Evolutionary conservation across 2,888 invertebrate species (phyloP), one percentile per base, ranked within the genome.

Genomic region (Lacanobia oleracea): DNA sequence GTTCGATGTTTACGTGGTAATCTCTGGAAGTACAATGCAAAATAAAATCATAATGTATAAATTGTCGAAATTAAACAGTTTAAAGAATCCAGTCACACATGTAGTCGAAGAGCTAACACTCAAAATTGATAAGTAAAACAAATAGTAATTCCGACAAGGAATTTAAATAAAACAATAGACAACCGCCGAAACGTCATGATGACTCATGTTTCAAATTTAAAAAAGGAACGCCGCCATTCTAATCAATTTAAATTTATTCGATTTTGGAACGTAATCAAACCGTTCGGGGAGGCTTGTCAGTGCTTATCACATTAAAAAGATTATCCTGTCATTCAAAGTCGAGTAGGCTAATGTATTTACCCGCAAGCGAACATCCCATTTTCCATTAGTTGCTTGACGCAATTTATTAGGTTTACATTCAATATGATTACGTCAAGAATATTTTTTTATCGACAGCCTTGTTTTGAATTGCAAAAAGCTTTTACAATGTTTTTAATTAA

Each of bases 301-400:
- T 64, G 21, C 53, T 62, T 65, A 68, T 60, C 21, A 61, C n/a
- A 69, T 72, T 54, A 56, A 65, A 79, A 72, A 75, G 21, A 75
- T 57, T 68, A 66, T 70, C 62, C 59, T 50, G 67, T 69, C 69
- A 67, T 68, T 85, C 73, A 77, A 76, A 76, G 65, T 67, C 68
- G 33, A 72, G 62, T 67, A 68, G 53, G 66, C 70, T 81, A 81
- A 83, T 83, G 81, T 83, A 83, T 83, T 83, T 74, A 61, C 54
- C 37, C 54, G 27, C 48, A 66, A 72, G 68, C 61, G 78, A 77
- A 64, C 70, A 76, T 69, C 70, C 60, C 62, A 51, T 71, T 71
- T 77, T 67, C 74, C 71, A 75, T 81, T 86, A 86, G 50, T 53
- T 50, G 21, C 62, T 23, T 84, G 69, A 74, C 66, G 72, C 56